Percentiles rank a stretch among this genome's conserved stretches.
phyloP scores from a whole-genome alignment of 2,113 vertebrate genomes.

The Uria lomvia region DNA sequence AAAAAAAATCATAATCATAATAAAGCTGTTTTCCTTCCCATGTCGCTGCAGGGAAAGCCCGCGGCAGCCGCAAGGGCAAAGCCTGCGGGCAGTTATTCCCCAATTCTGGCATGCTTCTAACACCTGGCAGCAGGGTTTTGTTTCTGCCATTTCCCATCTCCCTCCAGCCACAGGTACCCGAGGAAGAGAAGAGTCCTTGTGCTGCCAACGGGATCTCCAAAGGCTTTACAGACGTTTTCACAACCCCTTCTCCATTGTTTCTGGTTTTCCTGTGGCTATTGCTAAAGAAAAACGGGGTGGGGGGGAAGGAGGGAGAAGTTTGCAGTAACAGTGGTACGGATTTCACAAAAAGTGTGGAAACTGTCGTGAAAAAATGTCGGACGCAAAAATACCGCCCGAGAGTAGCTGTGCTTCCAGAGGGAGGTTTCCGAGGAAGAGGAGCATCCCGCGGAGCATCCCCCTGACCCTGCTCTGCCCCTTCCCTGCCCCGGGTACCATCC shows the following conservation, averaged over 20 bases:
- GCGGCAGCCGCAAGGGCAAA: accelerated
- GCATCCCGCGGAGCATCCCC: too few species aligned
- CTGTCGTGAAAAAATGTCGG: background rate
- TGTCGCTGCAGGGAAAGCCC: background rate
- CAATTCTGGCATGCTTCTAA: background rate
- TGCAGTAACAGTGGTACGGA: background rate
- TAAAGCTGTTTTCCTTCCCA: background rate
- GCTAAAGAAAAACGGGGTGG: background rate
- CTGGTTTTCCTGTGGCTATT: background rate
- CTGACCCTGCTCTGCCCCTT: background rate
- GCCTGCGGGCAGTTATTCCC: background rate
- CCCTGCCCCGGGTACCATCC: background rate
- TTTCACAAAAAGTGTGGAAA: constrained; percentile 38
- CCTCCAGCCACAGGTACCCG: accelerated
- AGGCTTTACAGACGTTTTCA: background rate
- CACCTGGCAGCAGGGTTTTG: accelerated
- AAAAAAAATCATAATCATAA: background rate
- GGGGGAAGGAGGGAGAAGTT: background rate
- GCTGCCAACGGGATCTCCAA: background rate
- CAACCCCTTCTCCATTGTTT: background rate
- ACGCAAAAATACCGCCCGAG: background rate
- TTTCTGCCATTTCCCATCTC: background rate
- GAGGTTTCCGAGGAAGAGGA: background rate
- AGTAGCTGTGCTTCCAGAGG: background rate
- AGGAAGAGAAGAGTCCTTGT: accelerated